Evolutionary conservation across 1,140 invertebrate genomes (phyloP).

Genomic region (Ostrea edulis): DNA sequence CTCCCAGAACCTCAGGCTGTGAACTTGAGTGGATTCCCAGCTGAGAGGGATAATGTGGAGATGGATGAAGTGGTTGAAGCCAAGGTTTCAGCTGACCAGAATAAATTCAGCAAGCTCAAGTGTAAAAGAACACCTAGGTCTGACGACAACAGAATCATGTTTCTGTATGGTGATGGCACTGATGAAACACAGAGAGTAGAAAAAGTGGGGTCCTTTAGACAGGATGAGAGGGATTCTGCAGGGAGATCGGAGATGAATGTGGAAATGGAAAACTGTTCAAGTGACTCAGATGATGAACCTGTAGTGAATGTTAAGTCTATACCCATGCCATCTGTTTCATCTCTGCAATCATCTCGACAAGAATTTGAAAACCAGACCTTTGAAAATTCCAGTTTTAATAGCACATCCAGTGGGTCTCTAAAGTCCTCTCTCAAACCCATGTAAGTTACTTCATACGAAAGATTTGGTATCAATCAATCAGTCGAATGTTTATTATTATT

Average conservation of each 20-base stretch:
- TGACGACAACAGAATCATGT: constrained; percentile 32
- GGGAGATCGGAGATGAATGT: neutral
- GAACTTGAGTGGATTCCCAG: neutral
- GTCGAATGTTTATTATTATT: neutral
- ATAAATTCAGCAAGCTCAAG: constrained; percentile 26
- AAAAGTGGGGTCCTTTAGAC: neutral
- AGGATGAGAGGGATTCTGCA: neutral
- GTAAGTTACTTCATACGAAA: neutral
- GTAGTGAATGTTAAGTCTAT: neutral
- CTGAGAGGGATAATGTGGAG: neutral
- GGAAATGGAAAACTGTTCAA: neutral
- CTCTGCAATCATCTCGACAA: neutral
- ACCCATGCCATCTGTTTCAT: neutral
- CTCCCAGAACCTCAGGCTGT: neutral
- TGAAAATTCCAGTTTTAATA: neutral
- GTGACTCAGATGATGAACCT: neutral
- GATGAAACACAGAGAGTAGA: neutral
- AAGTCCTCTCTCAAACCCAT: neutral
- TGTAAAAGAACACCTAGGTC: constrained; percentile 1
- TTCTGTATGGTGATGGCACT: neutral
- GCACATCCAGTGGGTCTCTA: neutral
- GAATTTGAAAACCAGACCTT: neutral
- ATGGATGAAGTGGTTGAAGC: neutral
- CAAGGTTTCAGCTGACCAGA: neutral
- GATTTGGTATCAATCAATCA: neutral